phyloP scores from a whole-genome alignment of 2,888 invertebrate species.

The Silvanus unidentatus region DNA sequence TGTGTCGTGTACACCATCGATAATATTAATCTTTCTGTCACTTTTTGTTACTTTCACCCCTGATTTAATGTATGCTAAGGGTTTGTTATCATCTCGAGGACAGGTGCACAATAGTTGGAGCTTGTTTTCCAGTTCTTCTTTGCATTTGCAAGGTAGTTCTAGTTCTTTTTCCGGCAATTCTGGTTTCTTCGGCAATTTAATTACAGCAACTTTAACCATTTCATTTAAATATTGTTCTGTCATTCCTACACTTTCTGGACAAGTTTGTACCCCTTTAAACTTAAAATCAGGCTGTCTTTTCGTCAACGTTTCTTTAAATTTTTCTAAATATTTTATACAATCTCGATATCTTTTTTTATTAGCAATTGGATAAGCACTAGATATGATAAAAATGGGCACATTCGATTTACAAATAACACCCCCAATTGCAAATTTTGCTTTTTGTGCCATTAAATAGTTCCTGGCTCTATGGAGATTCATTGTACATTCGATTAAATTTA shows the following conservation, averaged over 20 bases:
- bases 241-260: neutral
- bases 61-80: slow-evolving; percentile 23
- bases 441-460: neutral
- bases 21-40: slow-evolving; percentile 17
- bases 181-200: too few species aligned
- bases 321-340: neutral
- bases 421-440: neutral
- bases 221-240: too few species aligned
- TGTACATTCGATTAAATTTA: neutral
- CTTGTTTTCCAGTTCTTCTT: slow-evolving; percentile 21
- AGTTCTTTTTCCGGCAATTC: neutral
- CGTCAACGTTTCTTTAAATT: slow-evolving; percentile 5
- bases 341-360: neutral
- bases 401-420: neutral
- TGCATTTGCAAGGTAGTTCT: slow-evolving; percentile 21
- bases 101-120: slow-evolving; percentile 21
- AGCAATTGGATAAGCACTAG: neutral
- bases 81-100: slow-evolving; percentile 23
- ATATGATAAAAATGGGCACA: neutral
- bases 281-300: slow-evolving; percentile 8
- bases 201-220: too few species aligned
- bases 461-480: neutral
- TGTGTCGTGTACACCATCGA: slow-evolving; percentile 15
- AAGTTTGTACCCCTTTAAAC: slow-evolving; percentile 8
- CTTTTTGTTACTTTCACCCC: slow-evolving; percentile 22